These are phyloP conservation scores for Azemiops feae DNA, from an alignment of 2,113 vertebrate genomes.

Conservation along the genomic window DNA sequence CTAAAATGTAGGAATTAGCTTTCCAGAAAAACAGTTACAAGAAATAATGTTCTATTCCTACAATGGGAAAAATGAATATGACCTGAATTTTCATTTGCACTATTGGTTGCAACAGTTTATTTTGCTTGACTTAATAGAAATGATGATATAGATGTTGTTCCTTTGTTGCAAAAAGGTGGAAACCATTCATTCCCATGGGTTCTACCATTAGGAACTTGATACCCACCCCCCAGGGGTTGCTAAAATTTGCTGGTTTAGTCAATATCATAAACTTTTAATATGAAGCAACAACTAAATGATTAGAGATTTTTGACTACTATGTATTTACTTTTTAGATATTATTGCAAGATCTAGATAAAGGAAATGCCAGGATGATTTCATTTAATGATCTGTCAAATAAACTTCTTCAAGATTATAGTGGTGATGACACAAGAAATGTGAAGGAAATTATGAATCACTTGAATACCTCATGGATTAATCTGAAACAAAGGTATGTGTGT, in stretches of 20 bases:
- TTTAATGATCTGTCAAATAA: constrained; percentile 90
- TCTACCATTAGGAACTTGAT: neutral
- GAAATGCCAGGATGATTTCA: constrained; percentile 75
- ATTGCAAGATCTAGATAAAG: constrained; percentile 84
- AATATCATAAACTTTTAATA: neutral
- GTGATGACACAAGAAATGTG: constrained; percentile 89
- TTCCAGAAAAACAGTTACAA: neutral
- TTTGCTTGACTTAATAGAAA: neutral
- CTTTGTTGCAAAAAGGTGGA: neutral
- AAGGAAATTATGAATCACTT: constrained; percentile 87
- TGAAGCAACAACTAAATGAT: neutral
- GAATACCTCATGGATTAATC: constrained; percentile 81
- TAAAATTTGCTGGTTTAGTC: neutral
- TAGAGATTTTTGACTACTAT: neutral
- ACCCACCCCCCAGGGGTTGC: neutral
- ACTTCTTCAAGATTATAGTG: constrained; percentile 83
- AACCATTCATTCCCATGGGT: neutral
- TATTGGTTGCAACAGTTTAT: neutral
- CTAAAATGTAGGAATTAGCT: neutral
- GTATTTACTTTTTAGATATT: constrained; percentile 72
- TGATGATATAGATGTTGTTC: neutral
- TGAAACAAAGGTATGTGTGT: constrained; percentile 82
- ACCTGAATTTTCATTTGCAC: neutral
- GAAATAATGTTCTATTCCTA: neutral
- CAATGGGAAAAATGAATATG: neutral